These are phyloP conservation scores for Psephotus haematonotus DNA, from an alignment of 2,113 vertebrate genomes.

Conservation along the genomic window DNA sequence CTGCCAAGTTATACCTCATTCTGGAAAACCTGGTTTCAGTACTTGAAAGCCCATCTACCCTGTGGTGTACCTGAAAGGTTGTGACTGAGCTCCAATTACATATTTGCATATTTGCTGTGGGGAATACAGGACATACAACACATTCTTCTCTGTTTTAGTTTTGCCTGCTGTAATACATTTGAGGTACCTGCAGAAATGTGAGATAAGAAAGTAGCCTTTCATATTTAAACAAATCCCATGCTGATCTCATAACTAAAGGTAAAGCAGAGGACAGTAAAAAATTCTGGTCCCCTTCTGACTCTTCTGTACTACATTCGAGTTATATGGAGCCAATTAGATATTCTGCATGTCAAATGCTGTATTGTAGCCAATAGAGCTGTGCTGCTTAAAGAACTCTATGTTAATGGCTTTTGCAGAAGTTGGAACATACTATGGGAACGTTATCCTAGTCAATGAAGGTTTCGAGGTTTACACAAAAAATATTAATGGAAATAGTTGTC, in stretches of 20 bases:
- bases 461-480: constrained; percentile 62
- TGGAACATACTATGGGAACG: constrained; percentile 69
- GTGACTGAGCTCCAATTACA: background rate
- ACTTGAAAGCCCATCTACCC: background rate
- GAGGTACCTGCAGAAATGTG: background rate
- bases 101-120: background rate
- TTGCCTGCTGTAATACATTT: background rate
- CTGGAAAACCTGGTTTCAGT: background rate
- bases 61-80: background rate
- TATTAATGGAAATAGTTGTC: constrained; percentile 65
- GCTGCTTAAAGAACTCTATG: background rate
- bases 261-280: background rate
- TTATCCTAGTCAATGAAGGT: constrained; percentile 18
- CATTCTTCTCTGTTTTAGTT: background rate
- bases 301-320: background rate
- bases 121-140: background rate
- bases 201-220: background rate
- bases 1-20: background rate
- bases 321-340: background rate
- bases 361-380: background rate
- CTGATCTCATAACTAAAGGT: background rate
- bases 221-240: background rate
- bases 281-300: background rate
- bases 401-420: constrained; percentile 66
- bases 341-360: background rate